Conservation (phyloP, 2,113 vertebrate species). For the Glareola pratincola region DNA sequence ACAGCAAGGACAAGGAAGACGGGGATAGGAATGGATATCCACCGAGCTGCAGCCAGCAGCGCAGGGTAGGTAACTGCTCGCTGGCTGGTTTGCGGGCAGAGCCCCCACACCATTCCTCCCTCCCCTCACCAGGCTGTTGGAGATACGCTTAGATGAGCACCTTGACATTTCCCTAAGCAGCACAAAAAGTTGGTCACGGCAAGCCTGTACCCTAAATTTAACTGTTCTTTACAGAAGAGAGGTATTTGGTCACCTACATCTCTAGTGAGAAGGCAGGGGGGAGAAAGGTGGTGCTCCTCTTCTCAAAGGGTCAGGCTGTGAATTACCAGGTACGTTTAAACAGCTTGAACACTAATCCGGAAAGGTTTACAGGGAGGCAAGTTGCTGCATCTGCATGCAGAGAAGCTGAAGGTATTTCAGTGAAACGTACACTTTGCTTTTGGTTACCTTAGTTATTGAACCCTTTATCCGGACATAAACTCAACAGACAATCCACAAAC, state of each 20-base stretch:
- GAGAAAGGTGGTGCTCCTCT: rapidly evolving
- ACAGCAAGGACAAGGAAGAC: background rate
- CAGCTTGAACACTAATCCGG: background rate
- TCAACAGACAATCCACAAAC: background rate
- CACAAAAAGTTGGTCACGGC: too few species aligned
- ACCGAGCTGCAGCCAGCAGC: background rate
- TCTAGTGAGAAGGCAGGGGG: rapidly evolving
- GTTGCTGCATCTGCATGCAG: background rate
- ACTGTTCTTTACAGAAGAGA: background rate
- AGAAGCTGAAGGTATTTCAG: background rate
- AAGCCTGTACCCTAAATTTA: background rate
- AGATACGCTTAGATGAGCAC: rapidly evolving
- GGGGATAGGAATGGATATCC: rapidly evolving
- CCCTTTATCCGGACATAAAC: background rate
- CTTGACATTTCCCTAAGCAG: background rate
- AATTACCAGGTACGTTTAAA: background rate
- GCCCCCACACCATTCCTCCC: background rate
- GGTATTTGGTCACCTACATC: background rate
- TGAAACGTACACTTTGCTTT: background rate
- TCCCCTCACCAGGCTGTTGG: background rate
- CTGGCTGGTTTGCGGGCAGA: background rate
- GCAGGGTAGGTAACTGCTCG: too few species aligned
- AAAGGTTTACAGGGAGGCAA: background rate
- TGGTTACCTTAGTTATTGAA: background rate
- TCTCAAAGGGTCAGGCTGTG: background rate